Percentiles rank a stretch among this genome's conserved stretches.
phyloP scores from a whole-genome alignment of 1,140 invertebrate genomes.

The Papilio glaucus region DNA sequence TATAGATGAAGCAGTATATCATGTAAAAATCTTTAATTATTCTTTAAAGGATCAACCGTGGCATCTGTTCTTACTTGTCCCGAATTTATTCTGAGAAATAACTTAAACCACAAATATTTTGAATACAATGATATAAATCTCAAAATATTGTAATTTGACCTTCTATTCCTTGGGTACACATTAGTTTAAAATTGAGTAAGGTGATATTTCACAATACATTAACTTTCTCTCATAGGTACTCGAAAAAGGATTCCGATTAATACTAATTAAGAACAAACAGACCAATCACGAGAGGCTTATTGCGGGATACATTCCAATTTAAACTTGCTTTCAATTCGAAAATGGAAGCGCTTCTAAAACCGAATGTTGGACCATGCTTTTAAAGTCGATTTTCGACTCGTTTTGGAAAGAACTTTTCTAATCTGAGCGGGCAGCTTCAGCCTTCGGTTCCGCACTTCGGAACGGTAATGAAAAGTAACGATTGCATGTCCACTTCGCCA shows the following conservation, averaged over 20 bases:
- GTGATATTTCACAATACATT: conserved; percentile 62
- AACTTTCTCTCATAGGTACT: conserved; percentile 53
- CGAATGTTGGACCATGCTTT: conserved; percentile 79
- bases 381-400: conserved; percentile 82
- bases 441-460: conserved; percentile 74
- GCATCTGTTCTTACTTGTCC: background rate
- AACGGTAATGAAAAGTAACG: conserved; percentile 83
- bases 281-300: conserved; percentile 81
- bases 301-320: conserved; percentile 83
- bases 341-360: conserved; percentile 71
- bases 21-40: too few relatives aligned
- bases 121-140: background rate
- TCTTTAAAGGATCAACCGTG: too few relatives aligned
- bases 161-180: conserved; percentile 21
- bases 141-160: background rate
- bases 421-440: conserved; percentile 73
- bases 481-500: conserved; percentile 75
- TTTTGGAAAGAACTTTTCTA: conserved; percentile 79
- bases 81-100: background rate
- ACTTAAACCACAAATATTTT: background rate
- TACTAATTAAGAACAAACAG: conserved; percentile 82
- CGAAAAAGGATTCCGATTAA: conserved; percentile 75
- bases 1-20: too few relatives aligned
- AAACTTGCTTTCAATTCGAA: conserved; percentile 79
- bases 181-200: conserved; percentile 50